These are phyloP conservation scores for Pipistrellus pygmaeus DNA, from an alignment of 2,797 vertebrate genomes.

Conservation along the genomic window DNA sequence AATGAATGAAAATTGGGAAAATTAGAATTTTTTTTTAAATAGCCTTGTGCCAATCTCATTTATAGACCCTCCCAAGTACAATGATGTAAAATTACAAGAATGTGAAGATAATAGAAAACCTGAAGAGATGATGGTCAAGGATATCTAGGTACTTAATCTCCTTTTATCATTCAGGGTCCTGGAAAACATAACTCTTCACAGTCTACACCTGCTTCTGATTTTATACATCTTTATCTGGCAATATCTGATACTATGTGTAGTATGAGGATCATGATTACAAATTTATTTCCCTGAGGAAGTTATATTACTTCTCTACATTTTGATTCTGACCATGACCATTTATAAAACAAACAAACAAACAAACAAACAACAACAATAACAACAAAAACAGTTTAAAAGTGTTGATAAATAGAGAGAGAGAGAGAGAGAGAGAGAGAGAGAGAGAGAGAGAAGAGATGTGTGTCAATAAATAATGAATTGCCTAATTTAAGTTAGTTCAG, in stretches of 20 bases:
- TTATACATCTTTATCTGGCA: slow-evolving; percentile 11
- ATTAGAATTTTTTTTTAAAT: neutral
- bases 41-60: slow-evolving; percentile 24
- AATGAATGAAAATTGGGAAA: slow-evolving; percentile 40
- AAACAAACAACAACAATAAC: too few relatives aligned
- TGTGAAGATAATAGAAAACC: slow-evolving; percentile 5
- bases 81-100: neutral
- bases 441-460: neutral
- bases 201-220: neutral
- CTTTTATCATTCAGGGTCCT: neutral
- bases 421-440: too few relatives aligned
- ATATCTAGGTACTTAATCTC: slow-evolving; percentile 20
- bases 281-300: slow-evolving; percentile 29
- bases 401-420: slow-evolving; percentile 18
- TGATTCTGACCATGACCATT: slow-evolving; percentile 21
- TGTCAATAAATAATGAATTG: slow-evolving; percentile 55
- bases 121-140: neutral
- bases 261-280: slow-evolving; percentile 25
- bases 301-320: neutral
- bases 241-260: neutral
- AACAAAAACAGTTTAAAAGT: slow-evolving; percentile 39
- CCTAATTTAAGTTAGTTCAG: slow-evolving; percentile 62
- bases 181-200: neutral
- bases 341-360: neutral
- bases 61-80: slow-evolving; percentile 46